These are phyloP conservation scores for Caenorhabditis briggsae DNA, from an alignment of 1,140 invertebrate species.

Conservation along the genomic window DNA sequence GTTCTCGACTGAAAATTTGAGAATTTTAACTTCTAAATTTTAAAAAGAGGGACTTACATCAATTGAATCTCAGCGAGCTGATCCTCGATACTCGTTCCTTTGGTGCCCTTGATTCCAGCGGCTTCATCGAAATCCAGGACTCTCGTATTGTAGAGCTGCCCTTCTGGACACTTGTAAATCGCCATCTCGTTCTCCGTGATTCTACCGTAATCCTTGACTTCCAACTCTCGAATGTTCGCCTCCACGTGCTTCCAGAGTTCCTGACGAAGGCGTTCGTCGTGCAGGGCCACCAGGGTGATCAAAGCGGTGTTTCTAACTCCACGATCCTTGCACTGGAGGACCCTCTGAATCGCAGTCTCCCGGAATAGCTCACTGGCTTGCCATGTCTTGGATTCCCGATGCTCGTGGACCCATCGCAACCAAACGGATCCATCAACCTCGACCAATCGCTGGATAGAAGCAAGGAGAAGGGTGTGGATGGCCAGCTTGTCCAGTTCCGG, in stretches of 20 bases:
- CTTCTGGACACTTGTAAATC: constrained; percentile 89
- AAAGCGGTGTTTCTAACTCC: constrained; percentile 60
- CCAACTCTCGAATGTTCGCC: constrained; percentile 51
- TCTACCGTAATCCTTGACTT: constrained; percentile 64
- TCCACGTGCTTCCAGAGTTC: constrained; percentile 69
- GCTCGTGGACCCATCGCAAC: constrained; percentile 59
- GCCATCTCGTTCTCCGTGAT: constrained; percentile 85
- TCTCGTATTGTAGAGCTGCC: constrained; percentile 90
- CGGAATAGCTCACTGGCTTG: constrained; percentile 52
- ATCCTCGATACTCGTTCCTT: constrained; percentile 36
- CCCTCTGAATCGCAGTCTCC: constrained; percentile 11
- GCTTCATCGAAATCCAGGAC: constrained; percentile 84
- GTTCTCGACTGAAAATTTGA: constrained; percentile 82
- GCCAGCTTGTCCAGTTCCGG: constrained; percentile 46
- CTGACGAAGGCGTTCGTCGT: constrained; percentile 14
- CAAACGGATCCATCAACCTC: constrained; percentile 63
- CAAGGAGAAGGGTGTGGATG: constrained; percentile 60
- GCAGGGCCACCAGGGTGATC: constrained; percentile 46
- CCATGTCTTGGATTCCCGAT: constrained; percentile 26
- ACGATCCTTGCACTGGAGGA: constrained; percentile 35
- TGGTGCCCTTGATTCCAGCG: constrained; percentile 14
- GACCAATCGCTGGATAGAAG: constrained; percentile 62
- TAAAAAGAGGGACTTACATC: background rate
- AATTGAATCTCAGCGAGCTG: constrained; percentile 51
- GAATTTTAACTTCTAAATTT: background rate